phyloP scores from a whole-genome alignment of 2,797 vertebrate species.

The Myotis pilosus region DNA sequence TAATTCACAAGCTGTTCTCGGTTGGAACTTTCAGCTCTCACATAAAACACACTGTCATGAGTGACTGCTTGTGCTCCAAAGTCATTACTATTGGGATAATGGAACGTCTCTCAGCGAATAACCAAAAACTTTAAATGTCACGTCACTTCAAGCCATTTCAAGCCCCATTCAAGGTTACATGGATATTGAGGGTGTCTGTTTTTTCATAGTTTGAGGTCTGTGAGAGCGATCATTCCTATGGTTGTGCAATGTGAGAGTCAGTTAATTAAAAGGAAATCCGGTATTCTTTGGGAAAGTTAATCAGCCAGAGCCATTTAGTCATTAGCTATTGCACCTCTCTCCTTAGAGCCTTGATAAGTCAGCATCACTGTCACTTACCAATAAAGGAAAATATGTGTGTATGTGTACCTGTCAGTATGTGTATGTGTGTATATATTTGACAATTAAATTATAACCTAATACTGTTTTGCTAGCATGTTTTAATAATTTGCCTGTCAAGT shows the following conservation, averaged over 20 bases:
- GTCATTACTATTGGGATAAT: slow-evolving; percentile 90
- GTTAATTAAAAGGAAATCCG: slow-evolving; percentile 63
- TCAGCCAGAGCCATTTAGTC: slow-evolving; percentile 84
- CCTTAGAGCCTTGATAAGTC: slow-evolving; percentile 46
- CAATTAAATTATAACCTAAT: slow-evolving; percentile 44
- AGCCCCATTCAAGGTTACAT: slow-evolving; percentile 92
- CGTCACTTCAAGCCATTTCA: slow-evolving; percentile 90
- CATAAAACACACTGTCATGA: slow-evolving; percentile 94
- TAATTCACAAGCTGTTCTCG: slow-evolving; percentile 92
- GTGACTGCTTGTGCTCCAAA: slow-evolving; percentile 91
- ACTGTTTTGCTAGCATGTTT: slow-evolving; percentile 43
- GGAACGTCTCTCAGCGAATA: slow-evolving; percentile 92
- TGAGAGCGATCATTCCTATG: slow-evolving; percentile 84
- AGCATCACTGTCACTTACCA: slow-evolving; percentile 66
- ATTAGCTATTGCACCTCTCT: slow-evolving; percentile 76
- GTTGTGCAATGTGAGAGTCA: slow-evolving; percentile 28
- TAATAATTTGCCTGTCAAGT: slow-evolving; percentile 35
- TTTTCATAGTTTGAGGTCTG: slow-evolving; percentile 86
- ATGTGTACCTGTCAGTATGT: slow-evolving; percentile 15
- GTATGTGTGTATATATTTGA: neutral
- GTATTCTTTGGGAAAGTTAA: slow-evolving; percentile 79
- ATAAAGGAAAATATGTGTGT: neutral
- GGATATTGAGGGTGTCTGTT: slow-evolving; percentile 90
- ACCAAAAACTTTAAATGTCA: slow-evolving; percentile 95
- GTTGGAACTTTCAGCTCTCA: slow-evolving; percentile 91